Evolutionary conservation across 2,888 invertebrate species (phyloP), one percentile per base, ranked within the genome.

Genomic region (Argyra leucocephala): DNA sequence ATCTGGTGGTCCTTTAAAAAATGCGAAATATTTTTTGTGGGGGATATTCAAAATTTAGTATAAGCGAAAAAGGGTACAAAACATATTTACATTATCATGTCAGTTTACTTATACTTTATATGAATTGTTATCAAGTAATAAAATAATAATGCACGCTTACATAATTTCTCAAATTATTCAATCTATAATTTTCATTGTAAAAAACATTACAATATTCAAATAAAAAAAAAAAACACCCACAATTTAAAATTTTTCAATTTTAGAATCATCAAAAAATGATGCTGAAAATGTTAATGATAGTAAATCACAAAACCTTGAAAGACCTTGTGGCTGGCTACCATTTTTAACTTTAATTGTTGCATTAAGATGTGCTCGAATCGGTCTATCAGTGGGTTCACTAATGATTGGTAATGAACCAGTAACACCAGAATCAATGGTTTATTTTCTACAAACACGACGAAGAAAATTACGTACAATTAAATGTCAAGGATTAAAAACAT

Each of bases 271-370:
- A n/a, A n/a, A n/a, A n/a, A n/a, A n/a, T n/a, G n/a, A 18, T 57
- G 63, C n/a, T n/a, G 67, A 22, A 31, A 31, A 64, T 12, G 66
- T 62, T 24, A 66, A 62, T 70, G 69, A 22, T 12, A 60, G 15
- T 3, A 7, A 24, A 60, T 7, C 24, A 57, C 58, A 57, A 31
- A 12, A 64, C n/a, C 69, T 76, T 48, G 71, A 75, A 10, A 74
- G 79, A 36, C 79, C 79, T 0, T 67, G 79, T 60, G 74, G 77
- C 2, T 79, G 79, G 79, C 62, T 72, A 15, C 72, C 75, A 1
- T 79, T 79, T 62, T 68, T 79, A 10, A 63, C 72, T 37, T 67
- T 78, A 61, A 76, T 79, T 65, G 48, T 78, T 6, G 26, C 70
- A 63, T 61, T 79, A 66, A 77, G 79, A 23, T 48, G 74, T 21